A percentile compares a stretch with the other conserved stretches of the same genome.
Conservation (phyloP, 2,113 vertebrate species). For the Pseudorectes ferrugineus region DNA sequence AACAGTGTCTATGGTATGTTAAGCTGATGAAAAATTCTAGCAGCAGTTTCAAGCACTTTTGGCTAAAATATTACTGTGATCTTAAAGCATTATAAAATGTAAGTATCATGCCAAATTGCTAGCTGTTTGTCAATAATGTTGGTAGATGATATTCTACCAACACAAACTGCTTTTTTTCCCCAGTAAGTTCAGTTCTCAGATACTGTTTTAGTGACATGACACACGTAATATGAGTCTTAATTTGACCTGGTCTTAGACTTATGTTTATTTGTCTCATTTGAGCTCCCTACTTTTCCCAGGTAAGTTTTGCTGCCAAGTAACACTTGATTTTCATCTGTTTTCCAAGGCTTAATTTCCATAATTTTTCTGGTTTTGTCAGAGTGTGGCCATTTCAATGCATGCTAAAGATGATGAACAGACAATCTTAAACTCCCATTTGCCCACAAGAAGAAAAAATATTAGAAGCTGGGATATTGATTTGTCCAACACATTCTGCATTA, state of each 20-base stretch:
- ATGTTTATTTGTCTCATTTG: background rate
- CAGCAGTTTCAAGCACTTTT: slow-evolving; percentile 23
- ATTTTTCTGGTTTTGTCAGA: background rate
- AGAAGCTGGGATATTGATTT: background rate
- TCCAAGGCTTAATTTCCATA: background rate
- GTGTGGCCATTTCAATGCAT: background rate
- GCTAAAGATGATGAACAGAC: background rate
- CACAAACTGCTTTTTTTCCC: background rate
- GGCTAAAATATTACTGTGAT: background rate
- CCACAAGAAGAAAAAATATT: background rate
- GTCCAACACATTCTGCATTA: background rate
- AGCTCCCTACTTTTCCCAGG: background rate
- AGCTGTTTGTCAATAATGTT: background rate
- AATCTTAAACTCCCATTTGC: background rate
- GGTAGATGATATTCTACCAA: background rate
- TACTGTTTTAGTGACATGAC: background rate
- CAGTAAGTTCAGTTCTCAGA: background rate
- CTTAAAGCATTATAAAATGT: background rate
- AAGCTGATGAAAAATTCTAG: slow-evolving; percentile 35
- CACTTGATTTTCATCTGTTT: background rate
- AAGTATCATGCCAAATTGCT: background rate
- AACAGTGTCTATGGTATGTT: slow-evolving; percentile 50
- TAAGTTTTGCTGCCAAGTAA: background rate
- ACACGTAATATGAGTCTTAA: background rate
- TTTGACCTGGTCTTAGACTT: background rate